Conservation (phyloP, 2,797 vertebrate species). For the Chloroceryle amazona region DNA sequence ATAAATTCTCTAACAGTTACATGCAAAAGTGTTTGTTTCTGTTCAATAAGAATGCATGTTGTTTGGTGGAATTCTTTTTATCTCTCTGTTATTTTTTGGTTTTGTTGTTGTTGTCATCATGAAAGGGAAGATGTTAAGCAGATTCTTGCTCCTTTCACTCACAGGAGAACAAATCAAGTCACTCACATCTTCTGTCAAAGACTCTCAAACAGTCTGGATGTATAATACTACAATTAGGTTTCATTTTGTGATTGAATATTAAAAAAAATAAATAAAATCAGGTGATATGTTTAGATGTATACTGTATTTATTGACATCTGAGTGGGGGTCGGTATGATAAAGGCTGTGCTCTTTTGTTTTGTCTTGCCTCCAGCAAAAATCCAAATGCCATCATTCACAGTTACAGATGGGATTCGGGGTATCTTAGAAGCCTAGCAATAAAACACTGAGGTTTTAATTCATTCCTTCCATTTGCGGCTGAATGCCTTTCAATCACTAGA, state of each 20-base stretch:
- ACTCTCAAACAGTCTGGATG: background rate
- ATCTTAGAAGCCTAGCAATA: background rate
- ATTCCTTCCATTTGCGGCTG: background rate
- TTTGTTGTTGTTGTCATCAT: too few species aligned
- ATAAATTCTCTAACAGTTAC: background rate
- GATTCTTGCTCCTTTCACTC: background rate
- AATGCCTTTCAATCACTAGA: background rate
- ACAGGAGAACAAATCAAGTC: background rate
- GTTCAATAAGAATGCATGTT: background rate
- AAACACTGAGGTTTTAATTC: background rate
- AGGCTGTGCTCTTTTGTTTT: background rate
- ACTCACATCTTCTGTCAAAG: background rate
- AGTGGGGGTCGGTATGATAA: background rate
- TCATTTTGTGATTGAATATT: background rate
- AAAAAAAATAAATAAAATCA: background rate
- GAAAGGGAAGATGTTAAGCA: background rate
- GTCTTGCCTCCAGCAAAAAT: background rate
- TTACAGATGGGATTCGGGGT: rapidly evolving
- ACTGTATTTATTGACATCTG: background rate
- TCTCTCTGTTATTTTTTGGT: too few species aligned
- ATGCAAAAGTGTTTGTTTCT: background rate
- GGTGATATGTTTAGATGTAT: background rate
- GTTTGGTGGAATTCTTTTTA: rapidly evolving
- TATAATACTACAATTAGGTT: background rate
- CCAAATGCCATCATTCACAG: background rate